Evolutionary conservation across 2,888 invertebrate genomes (phyloP).

Genomic region (Meliscaeva auricollis): DNA sequence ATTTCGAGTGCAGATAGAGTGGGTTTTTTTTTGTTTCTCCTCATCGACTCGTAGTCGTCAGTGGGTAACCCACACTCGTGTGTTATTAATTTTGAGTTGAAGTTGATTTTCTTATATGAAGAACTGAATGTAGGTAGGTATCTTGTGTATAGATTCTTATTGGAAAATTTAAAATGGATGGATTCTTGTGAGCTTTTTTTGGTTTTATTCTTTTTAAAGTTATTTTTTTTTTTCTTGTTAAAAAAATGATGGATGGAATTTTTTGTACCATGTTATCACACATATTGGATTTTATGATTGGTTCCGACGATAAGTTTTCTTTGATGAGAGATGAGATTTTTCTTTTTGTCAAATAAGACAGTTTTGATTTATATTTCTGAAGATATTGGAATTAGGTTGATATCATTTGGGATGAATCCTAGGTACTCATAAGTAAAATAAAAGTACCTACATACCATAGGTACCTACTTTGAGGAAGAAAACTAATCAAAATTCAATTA

Average conservation of each 20-base stretch:
- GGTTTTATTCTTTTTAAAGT: neutral
- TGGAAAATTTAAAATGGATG: conserved; percentile 60
- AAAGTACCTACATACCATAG: too few species aligned
- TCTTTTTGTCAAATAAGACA: conserved; percentile 25
- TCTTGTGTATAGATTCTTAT: conserved; percentile 44
- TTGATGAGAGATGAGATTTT: conserved; percentile 25
- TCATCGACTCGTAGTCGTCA: conserved; percentile 22
- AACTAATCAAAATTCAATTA: too few species aligned
- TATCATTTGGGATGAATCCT: too few species aligned
- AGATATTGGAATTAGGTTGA: neutral
- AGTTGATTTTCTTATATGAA: conserved; percentile 7
- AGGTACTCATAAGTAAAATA: too few species aligned
- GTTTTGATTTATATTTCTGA: conserved; percentile 3
- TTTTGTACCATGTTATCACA: conserved; percentile 4
- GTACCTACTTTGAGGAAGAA: neutral
- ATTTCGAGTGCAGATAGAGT: conserved; percentile 50
- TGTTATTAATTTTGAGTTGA: conserved; percentile 45
- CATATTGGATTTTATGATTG: conserved; percentile 38
- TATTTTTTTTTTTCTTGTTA: neutral
- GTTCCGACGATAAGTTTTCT: conserved; percentile 17
- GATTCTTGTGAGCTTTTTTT: conserved; percentile 22
- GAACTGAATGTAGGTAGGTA: conserved; percentile 19
- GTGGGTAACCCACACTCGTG: too few species aligned
- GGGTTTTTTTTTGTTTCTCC: neutral
- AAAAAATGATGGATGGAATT: conserved; percentile 28